These are phyloP conservation scores for Geophilus truncorum DNA, from an alignment of 2,888 invertebrate species.

Conservation along the genomic window DNA sequence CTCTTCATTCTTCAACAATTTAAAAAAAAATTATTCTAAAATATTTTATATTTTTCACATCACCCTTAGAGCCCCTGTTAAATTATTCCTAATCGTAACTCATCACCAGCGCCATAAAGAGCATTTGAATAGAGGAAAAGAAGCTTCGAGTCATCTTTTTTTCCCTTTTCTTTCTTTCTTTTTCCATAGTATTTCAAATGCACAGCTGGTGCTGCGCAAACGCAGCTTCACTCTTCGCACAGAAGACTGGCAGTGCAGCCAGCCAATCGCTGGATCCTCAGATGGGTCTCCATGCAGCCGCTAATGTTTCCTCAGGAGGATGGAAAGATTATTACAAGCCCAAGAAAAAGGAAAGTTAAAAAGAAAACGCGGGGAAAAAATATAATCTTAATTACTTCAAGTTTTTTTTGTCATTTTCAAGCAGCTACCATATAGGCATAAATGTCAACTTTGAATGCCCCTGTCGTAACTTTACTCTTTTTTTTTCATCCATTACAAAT, in stretches of 20 bases:
- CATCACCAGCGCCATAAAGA: conserved; percentile 5
- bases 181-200: not conserved
- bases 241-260: not conserved
- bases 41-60: not conserved
- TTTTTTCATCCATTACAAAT: not conserved
- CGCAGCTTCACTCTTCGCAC: not conserved
- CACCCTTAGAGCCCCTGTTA: not conserved
- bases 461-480: not conserved
- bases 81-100: conserved; percentile 13
- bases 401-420: not conserved
- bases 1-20: not conserved
- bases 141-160: conserved; percentile 12
- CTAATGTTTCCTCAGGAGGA: conserved; percentile 20
- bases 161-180: not conserved
- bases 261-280: conserved; percentile 10
- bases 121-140: conserved; percentile 5
- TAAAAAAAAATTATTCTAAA: not conserved
- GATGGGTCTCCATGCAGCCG: conserved; percentile 13
- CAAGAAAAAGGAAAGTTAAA: not conserved
- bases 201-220: conserved; percentile 16
- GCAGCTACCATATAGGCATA: too few species aligned
- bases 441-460: not conserved
- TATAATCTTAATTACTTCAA: not conserved
- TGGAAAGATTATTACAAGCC: conserved; percentile 11
- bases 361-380: not conserved